Evolutionary conservation across 2,113 vertebrate species (phyloP).

Genomic region (Centropus bengalensis): DNA sequence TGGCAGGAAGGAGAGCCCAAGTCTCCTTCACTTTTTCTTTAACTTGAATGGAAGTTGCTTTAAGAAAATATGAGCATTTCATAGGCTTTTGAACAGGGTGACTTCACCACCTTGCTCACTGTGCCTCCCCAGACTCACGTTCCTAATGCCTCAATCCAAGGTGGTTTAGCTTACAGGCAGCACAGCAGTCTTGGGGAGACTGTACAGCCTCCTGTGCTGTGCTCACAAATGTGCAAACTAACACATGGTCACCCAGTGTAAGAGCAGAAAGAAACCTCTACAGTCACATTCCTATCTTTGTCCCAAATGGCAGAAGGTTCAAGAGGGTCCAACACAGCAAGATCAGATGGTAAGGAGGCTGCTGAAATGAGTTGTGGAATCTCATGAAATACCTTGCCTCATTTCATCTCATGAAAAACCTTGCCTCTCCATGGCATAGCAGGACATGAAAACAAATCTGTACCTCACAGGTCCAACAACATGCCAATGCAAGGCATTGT

Average conservation of each 20-base stretch:
- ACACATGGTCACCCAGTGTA: accelerated
- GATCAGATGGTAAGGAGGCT: neutral
- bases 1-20: neutral
- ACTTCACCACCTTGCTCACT: accelerated
- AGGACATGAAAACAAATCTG: neutral
- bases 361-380: neutral
- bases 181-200: neutral
- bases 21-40: neutral
- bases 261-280: neutral
- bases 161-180: neutral
- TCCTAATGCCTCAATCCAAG: neutral
- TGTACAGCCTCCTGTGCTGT: accelerated
- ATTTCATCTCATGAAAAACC: neutral
- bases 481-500: neutral
- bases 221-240: neutral
- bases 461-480: neutral
- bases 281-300: neutral
- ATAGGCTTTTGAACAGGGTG: neutral
- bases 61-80: neutral
- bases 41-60: neutral
- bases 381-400: neutral
- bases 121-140: accelerated
- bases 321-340: neutral
- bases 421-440: neutral
- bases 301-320: neutral